Base-by-base conservation (phyloP, 23 tunicate species). In the Clavelina lepadiformis region DNA sequence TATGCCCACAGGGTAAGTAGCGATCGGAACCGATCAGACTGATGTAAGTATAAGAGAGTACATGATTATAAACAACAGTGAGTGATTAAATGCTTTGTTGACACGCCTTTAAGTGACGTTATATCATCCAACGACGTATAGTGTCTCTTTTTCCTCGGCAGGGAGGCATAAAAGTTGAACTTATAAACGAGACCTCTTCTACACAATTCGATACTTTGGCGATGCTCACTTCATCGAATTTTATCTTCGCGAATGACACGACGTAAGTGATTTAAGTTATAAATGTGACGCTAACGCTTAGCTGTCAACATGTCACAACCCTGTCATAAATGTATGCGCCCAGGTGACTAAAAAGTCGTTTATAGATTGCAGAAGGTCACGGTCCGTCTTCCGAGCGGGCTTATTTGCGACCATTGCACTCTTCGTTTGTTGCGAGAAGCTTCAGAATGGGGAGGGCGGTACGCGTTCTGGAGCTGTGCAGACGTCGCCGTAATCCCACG, bases 401-500 rank as follows among this genome's bases (percentile, higher is more conserved):
- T 35, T 23, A 53, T 35, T n/a, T 85, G 93, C 31, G 78, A 71
- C 49, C 50, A 60, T 18, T 85, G 93, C 41, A 51, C 75, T 0
- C 20, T 85, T 19, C 65, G 93, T n/a, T 33, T 77, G 24, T 22
- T 70, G 25, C 58, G 83, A 18, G 79, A 85, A 69, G 93, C 79
- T 2, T 58, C 79, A 1, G 93, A 85, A 62, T 85, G 76, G 67
- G 27, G 51, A n/a, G 51, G 46, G 8, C 37, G 56, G 2, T 85
- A 85, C 45, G 34, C 44, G 18, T 85, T 85, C 32, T 77, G 79
- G 79, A 85, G 93, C 35, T 85, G 93, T 45, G 83, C 93, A 4
- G 93, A 85, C 36, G 73, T 85, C 4, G 22, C 80, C 25, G 60
- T 83, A 2, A 33, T 69, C 31, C 41, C 33, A 2, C 33, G 69